Conservation (phyloP, 2,888 invertebrate genomes). For the Nomada flava region DNA sequence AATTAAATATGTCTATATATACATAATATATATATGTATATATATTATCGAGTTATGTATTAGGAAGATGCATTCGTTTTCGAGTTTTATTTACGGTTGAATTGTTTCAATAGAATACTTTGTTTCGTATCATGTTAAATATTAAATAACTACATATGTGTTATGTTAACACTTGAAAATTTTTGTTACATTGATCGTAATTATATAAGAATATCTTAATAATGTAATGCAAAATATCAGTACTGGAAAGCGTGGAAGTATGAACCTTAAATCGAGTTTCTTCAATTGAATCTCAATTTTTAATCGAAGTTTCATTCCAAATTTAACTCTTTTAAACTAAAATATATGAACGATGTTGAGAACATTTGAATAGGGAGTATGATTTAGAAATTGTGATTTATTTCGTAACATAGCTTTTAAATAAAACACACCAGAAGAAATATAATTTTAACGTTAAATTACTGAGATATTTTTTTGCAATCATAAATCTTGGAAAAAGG, state of each 20-base stretch:
- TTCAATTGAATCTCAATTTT: slow-evolving; percentile 6
- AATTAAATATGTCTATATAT: neutral
- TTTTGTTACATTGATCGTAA: slow-evolving; percentile 32
- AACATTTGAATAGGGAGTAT: neutral
- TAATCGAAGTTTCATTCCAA: neutral
- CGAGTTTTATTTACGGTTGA: neutral
- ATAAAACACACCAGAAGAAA: neutral
- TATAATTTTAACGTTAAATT: slow-evolving; percentile 20
- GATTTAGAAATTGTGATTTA: slow-evolving; percentile 2
- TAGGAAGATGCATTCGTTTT: slow-evolving; percentile 22
- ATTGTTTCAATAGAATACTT: neutral
- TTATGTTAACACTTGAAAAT: too few species aligned
- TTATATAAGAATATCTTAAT: slow-evolving; percentile 24
- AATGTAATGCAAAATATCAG: slow-evolving; percentile 31
- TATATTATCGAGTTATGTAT: slow-evolving; percentile 20
- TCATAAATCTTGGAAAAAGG: slow-evolving; percentile 39
- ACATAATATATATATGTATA: neutral
- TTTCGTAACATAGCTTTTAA: neutral
- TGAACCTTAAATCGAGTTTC: slow-evolving; percentile 11
- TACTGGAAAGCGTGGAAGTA: neutral
- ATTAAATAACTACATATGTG: neutral
- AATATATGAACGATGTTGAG: too few species aligned
- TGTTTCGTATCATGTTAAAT: slow-evolving; percentile 20
- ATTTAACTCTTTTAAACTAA: too few species aligned
- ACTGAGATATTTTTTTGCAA: slow-evolving; percentile 20